These are phyloP conservation scores for Hylaeus anthracinus DNA, from an alignment of 1,140 invertebrate genomes.

Conservation along the genomic window DNA sequence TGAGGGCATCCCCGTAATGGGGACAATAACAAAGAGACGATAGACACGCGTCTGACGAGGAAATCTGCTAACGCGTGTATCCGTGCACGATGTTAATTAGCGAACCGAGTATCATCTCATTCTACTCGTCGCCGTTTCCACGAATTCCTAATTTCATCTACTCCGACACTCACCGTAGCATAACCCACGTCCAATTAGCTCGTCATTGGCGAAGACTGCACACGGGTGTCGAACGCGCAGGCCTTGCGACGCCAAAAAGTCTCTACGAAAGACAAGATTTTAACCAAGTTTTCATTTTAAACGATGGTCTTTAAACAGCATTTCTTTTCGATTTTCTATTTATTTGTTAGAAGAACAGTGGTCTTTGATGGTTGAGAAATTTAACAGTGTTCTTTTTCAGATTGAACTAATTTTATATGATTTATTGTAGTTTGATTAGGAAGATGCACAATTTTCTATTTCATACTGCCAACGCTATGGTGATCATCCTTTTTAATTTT, in stretches of 20 bases:
- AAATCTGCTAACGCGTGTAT: slow-evolving; percentile 55
- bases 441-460: too few relatives aligned
- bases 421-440: too few relatives aligned
- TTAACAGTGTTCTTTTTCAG: too few relatives aligned
- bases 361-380: too few relatives aligned
- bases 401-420: too few relatives aligned
- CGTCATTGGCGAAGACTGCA: slow-evolving; percentile 4
- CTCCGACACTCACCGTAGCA: slow-evolving; percentile 26
- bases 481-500: too few relatives aligned
- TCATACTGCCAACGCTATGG: too few relatives aligned
- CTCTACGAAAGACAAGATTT: not conserved
- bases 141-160: slow-evolving; percentile 59
- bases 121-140: slow-evolving; percentile 40
- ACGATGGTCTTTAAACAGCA: too few relatives aligned
- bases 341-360: too few relatives aligned
- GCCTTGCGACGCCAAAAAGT: too few relatives aligned
- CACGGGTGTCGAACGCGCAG: too few relatives aligned
- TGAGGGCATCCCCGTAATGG: slow-evolving; percentile 36
- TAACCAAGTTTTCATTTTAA: not conserved
- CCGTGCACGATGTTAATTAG: slow-evolving; percentile 48
- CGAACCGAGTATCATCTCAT: slow-evolving; percentile 9
- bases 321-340: too few relatives aligned
- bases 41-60: slow-evolving; percentile 47
- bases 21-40: slow-evolving; percentile 52
- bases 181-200: slow-evolving; percentile 43